Percentiles rank a stretch among this genome's conserved stretches.
These are phyloP conservation scores for Drosophila anomelani DNA, from an alignment of 2,888 invertebrate species.

Conservation along the genomic window DNA sequence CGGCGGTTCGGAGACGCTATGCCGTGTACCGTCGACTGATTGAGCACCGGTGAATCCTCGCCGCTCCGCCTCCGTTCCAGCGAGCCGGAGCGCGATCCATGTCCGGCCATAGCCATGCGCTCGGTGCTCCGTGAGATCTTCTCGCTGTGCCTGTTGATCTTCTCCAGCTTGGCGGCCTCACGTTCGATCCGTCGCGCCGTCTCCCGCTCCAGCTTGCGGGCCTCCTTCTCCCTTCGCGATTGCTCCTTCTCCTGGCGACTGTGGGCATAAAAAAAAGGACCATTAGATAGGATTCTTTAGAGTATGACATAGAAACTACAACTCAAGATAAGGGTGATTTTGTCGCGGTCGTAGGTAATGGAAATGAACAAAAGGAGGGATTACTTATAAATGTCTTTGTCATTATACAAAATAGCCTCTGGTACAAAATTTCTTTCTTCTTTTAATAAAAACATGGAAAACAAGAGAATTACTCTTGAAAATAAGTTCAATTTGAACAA, in stretches of 20 bases:
- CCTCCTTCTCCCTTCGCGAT: conserved; percentile 83
- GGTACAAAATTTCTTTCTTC: neutral
- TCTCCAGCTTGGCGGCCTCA: conserved; percentile 84
- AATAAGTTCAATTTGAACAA: neutral
- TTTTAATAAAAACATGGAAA: neutral
- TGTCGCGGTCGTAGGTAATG: neutral
- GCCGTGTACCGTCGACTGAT: conserved; percentile 85
- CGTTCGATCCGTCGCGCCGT: conserved; percentile 83
- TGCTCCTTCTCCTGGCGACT: conserved; percentile 84
- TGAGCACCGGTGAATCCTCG: conserved; percentile 84
- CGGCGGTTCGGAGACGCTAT: conserved; percentile 89
- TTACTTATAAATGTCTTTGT: neutral
- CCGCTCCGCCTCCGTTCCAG: conserved; percentile 84
- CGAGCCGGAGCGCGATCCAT: conserved; percentile 84
- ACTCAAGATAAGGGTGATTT: neutral
- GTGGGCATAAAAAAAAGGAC: neutral
- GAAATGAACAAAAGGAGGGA: neutral
- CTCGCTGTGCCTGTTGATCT: conserved; percentile 83
- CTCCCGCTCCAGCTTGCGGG: conserved; percentile 84
- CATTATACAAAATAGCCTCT: neutral
- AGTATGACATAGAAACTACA: neutral
- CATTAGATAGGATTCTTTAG: neutral
- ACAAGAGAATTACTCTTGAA: neutral
- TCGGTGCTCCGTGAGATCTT: conserved; percentile 85
- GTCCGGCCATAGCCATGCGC: conserved; percentile 77